These are phyloP conservation scores for Corythucha ciliata DNA, from an alignment of 2,888 invertebrate species.

Conservation along the genomic window DNA sequence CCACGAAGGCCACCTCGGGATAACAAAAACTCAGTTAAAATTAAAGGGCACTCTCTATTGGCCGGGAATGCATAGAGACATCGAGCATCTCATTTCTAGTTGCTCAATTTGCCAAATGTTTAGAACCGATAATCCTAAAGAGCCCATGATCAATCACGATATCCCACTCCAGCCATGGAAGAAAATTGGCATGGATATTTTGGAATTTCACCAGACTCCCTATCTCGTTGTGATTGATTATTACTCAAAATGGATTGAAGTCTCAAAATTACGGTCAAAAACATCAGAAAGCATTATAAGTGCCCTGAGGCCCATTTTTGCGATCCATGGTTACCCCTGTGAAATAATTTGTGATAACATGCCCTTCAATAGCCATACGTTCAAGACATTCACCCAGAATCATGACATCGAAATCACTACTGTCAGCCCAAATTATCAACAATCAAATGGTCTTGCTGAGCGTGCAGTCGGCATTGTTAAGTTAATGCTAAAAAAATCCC, in stretches of 20 bases:
- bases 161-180: slow-evolving; percentile 28
- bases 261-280: slow-evolving; percentile 30
- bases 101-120: slow-evolving; percentile 15
- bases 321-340: slow-evolving; percentile 29
- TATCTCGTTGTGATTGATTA: slow-evolving; percentile 30
- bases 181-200: slow-evolving; percentile 30
- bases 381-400: slow-evolving; percentile 18
- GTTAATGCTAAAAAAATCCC: too few species aligned
- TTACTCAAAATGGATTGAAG: slow-evolving; percentile 32
- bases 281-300: slow-evolving; percentile 5
- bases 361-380: slow-evolving; percentile 24
- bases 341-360: slow-evolving; percentile 27
- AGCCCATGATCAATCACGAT: slow-evolving; percentile 29
- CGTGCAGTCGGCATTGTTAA: too few species aligned
- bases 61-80: slow-evolving; percentile 37
- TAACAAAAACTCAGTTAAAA: slow-evolving; percentile 36
- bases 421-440: too few species aligned
- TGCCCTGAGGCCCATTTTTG: slow-evolving; percentile 24
- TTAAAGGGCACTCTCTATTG: slow-evolving; percentile 38
- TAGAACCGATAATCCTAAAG: slow-evolving; percentile 23
- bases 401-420: slow-evolving; percentile 22
- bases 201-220: slow-evolving; percentile 16
- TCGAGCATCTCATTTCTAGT: slow-evolving; percentile 31
- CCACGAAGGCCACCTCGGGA: slow-evolving; percentile 33
- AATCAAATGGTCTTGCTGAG: too few species aligned